phyloP scores from a whole-genome alignment of 37 sponge, comb jelly and placozoan species.

The Lycopodina hypogea region DNA sequence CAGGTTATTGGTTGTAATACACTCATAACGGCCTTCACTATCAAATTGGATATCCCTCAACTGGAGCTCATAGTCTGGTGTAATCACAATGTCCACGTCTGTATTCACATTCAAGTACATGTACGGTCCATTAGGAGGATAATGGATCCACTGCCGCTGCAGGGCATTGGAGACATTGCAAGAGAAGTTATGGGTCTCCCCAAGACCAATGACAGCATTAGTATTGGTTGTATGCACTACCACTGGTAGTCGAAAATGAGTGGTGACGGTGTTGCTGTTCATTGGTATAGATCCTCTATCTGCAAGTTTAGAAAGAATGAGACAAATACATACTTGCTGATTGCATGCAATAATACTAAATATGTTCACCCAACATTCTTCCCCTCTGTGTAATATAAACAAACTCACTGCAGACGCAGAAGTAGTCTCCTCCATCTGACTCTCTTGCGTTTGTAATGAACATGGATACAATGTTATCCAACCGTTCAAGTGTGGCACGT shows the following conservation, averaged over 20 bases:
- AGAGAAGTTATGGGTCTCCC: not conserved
- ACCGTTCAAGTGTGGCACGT: not conserved
- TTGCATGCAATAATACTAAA: no score
- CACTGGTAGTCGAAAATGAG: not conserved
- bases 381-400: no score
- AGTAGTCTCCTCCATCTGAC: not conserved
- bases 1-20: not conserved
- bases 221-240: not conserved
- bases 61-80: not conserved
- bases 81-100: not conserved
- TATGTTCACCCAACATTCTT: no score
- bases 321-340: no score
- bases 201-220: not conserved
- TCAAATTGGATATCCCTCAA: not conserved
- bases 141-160: not conserved
- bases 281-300: not conserved
- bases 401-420: constrained; percentile 1
- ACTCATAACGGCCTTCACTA: not conserved
- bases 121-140: not conserved
- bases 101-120: not conserved
- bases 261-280: not conserved
- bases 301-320: no score
- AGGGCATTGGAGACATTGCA: not conserved
- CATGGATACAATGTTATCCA: not conserved
- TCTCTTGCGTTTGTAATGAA: not conserved